Evolutionary conservation across 2,888 invertebrate genomes (phyloP), one percentile per base, ranked within the genome.

Genomic region (Entomobrya multifasciata): DNA sequence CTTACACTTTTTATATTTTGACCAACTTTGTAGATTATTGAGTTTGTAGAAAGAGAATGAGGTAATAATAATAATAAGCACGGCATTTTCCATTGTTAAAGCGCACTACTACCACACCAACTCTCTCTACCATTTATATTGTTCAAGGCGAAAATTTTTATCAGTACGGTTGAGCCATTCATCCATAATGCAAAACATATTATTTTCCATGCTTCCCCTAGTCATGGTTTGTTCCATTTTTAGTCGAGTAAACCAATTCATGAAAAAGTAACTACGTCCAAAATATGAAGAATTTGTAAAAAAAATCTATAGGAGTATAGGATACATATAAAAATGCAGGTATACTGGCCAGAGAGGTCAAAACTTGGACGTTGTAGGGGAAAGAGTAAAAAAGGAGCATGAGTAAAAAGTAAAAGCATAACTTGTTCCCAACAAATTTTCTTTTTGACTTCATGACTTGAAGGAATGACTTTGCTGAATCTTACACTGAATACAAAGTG

Each of bases 361-460:
- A 57, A 62, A 60, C 17, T 74, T 82, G 1, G 27, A 52, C 0
- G 20, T 52, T 22, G 55, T 8, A 27, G 36, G n/a, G 77, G 52
- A 52, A 44, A 30, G n/a, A 17, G 41, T 15, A 44, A 47, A 60
- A 82, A 44, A 11, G 44, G 22, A 22, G 1, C n/a, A n/a, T n/a
- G n/a, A n/a, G n/a, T n/a, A n/a, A 17, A 67, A 22, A 74, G 72
- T 27, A 27, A 49, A 74, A 13, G 49, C 3, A 57, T 65, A 49
- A 70, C 27, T 67, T 49, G 41, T 67, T 44, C 0, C 13, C 49
- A 77, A 77, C 76, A 52, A 65, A 62, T 74, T 67, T 76, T 67
- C 65, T 36, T 65, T 47, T 62, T 62, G 65, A 47, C 84, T 77
- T 76, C 41, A 77, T 77, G 84, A 78, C 84, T 77, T 57, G 55